Evolutionary conservation across 2,888 invertebrate genomes (phyloP).

Genomic region (Drosophila mulleri): DNA sequence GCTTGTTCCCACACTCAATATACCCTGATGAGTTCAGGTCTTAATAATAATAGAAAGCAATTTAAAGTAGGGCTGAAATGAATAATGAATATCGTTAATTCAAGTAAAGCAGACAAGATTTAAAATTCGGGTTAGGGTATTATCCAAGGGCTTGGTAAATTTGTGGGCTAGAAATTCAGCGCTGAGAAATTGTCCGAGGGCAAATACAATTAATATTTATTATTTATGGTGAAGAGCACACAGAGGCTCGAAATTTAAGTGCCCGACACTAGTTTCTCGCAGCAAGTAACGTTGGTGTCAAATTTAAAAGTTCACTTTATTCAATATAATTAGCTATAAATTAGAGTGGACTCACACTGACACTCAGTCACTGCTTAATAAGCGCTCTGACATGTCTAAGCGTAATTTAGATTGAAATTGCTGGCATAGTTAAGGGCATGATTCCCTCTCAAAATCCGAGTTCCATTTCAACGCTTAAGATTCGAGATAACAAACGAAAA

Average conservation of each 20-base stretch:
- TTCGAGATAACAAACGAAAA: conserved; percentile 57
- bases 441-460: neutral
- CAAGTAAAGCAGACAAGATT: neutral
- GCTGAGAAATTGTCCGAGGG: neutral
- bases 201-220: conserved; percentile 53
- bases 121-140: neutral
- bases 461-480: conserved; percentile 46
- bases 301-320: neutral
- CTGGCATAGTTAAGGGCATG: conserved; percentile 49
- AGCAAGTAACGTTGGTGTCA: conserved; percentile 1
- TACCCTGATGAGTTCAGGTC: neutral
- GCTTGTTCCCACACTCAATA: neutral
- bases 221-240: conserved; percentile 50
- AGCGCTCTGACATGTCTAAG: conserved; percentile 45
- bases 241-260: conserved; percentile 7
- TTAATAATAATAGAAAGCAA: neutral
- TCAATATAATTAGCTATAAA: conserved; percentile 5
- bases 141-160: neutral
- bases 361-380: neutral
- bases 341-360: neutral
- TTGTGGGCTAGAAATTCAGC: neutral
- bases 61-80: neutral
- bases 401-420: conserved; percentile 55
- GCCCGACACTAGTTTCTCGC: conserved; percentile 19
- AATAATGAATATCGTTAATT: neutral